phyloP scores from a whole-genome alignment of 2,888 invertebrate genomes.

The Melanargia galathea region DNA sequence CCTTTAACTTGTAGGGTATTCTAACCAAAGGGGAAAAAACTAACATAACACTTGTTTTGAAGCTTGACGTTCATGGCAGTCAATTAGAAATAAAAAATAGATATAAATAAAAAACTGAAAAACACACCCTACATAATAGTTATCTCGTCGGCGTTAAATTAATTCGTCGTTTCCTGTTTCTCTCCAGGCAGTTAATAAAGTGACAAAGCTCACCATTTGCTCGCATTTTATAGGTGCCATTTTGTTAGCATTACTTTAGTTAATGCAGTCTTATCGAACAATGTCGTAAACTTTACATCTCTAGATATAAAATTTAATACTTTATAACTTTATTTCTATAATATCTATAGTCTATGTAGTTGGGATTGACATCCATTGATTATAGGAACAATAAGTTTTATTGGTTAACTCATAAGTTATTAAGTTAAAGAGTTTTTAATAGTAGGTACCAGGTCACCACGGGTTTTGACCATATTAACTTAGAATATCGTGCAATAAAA shows the following conservation, averaged over 20 bases:
- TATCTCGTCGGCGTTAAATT: not conserved
- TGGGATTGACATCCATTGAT: constrained; percentile 7
- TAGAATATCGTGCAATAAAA: not conserved
- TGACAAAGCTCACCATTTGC: constrained; percentile 17
- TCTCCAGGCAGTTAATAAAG: constrained; percentile 18
- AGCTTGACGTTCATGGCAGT: not conserved
- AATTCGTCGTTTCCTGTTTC: constrained; percentile 13
- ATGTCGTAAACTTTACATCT: constrained; percentile 39
- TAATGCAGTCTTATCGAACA: constrained; percentile 32
- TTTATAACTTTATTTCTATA: constrained; percentile 31
- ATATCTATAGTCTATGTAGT: constrained; percentile 12
- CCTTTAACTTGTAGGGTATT: no score
- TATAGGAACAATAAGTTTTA: not conserved
- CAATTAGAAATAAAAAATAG: no score
- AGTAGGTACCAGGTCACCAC: no score
- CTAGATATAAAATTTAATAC: constrained; percentile 35
- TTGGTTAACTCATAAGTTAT: not conserved
- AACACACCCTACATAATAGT: not conserved
- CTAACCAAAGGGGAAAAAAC: no score
- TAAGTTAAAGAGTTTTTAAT: not conserved
- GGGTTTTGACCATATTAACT: no score
- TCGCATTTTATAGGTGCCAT: constrained; percentile 24
- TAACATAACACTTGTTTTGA: not conserved
- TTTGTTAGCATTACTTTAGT: constrained; percentile 22
- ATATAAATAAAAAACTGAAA: not conserved